Evolutionary conservation across 2,888 invertebrate species (phyloP), one percentile per base, ranked within the genome.

Genomic region (Papilio elwesi): DNA sequence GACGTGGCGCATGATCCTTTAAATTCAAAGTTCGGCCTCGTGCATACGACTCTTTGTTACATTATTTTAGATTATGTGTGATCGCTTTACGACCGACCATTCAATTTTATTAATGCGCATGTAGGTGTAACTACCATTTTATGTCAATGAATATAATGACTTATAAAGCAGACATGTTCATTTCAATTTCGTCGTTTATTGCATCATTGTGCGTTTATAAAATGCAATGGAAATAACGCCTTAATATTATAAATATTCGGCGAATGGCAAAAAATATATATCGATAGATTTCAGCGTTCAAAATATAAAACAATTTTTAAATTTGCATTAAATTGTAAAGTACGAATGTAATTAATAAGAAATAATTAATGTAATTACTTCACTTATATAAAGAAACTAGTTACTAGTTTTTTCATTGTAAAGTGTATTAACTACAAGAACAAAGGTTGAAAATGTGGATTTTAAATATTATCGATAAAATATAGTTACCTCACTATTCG

Each of bases 401-500:
- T n/a, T n/a, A 12, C 15, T 15, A 11, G 8, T 55, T 9, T 16
- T 9, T 6, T n/a, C 3, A 59, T 8, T 57, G 4, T 26, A 4
- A 26, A 26, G 26, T 26, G 26, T 26, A 4, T 26, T 26, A 26
- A 26, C 43, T 43, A 43, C 4, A 53, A 15, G 2, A 53, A 53
- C 6, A 26, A 2, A 26, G 26, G 15, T 48, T 15, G 59, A 59
- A 70, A 59, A 12, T 52, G 13, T 65, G 38, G 13, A 62, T 65
- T 13, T n/a, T 63, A 8, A 69, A 70, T 36, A 51, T 49, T 74
- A 76, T 78, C 76, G 76, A 78, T 70, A 70, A 15, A 65, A 49
- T 36, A 12, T 69, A 68, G 52, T 52, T 51, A 64, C 90, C 81
- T 81, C 91, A 77, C 91, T 90, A 88, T 26, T 71, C 72, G 80